Evolutionary conservation across 1,140 invertebrate species (phyloP), one percentile per base, ranked within the genome.

Genomic region (Microplitis demolitor): DNA sequence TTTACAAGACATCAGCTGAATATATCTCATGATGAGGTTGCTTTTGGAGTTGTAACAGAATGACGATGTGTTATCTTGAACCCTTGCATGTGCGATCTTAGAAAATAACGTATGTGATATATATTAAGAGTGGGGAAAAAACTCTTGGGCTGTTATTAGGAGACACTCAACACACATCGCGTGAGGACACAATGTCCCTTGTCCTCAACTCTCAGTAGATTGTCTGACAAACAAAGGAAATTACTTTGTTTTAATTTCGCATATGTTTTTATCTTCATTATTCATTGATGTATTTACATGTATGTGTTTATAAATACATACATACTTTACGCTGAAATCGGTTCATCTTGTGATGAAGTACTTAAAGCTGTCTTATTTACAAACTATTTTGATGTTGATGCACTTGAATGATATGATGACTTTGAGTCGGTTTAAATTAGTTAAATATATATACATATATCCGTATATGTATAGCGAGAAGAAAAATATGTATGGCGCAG

Each of bases 71-170:
- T 84, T 85, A 83, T 84, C 82, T 81, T 39, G 31, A 4, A 66
- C 64, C 66, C 53, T 83, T 77, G 82, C 82, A 81, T 84, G 82
- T 75, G 77, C 76, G 71, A 83, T 82, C 78, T 79, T 54, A 34
- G 4, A 33, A 64, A 67, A 58, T 13, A 31, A 35, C 13, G 33
- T 24, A 24, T 24, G 24, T 0, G 24, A 24, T 24, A 24, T 24
- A 24, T 24, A n/a, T 24, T 24, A 24, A 24, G 24, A 51, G 69
- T 54, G 62, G 14, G 71, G 63, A 58, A 63, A 45, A 24, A 24
- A 24, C 24, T 24, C 39, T 39, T 31, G 63, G 66, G 61, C 75
- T 77, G 82, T 81, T 79, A 83, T 84, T 83, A 81, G 37, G 61
- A 71, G 72, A 45, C 39, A 45, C 39, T 45, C 39, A 45, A 45